Conservation (phyloP, 1,140 invertebrate species). For the Pogonognathellus flavescens region DNA sequence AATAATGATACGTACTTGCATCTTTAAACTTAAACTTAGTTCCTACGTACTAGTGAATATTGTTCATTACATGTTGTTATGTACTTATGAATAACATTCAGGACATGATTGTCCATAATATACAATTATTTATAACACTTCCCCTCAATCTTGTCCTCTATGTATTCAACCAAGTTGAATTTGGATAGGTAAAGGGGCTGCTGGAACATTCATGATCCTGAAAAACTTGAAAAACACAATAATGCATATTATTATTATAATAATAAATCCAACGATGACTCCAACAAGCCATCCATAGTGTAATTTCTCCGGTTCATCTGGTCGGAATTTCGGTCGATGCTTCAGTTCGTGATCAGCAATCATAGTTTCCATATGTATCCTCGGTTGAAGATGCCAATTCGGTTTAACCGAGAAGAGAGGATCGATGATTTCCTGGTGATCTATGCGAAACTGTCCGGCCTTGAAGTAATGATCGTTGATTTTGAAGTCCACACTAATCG, state of each 20-base stretch:
- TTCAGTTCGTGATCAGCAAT: background rate
- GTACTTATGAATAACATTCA: background rate
- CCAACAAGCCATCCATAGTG: background rate
- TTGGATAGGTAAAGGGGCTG: background rate
- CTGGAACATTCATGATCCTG: background rate
- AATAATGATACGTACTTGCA: too few species aligned
- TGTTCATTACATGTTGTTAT: too few species aligned
- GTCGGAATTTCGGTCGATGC: background rate
- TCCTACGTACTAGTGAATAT: too few species aligned
- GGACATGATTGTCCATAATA: background rate
- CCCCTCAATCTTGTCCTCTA: background rate
- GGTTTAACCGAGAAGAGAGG: slow-evolving; percentile 45
- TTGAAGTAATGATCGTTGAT: slow-evolving; percentile 58
- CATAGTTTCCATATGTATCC: background rate
- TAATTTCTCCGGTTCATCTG: background rate
- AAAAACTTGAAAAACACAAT: background rate
- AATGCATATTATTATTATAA: background rate
- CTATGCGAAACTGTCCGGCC: slow-evolving; percentile 1
- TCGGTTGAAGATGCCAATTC: slow-evolving; percentile 57
- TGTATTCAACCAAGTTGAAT: background rate
- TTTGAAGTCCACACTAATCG: slow-evolving; percentile 20
- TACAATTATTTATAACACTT: background rate
- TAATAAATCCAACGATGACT: background rate
- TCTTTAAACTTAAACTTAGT: too few species aligned
- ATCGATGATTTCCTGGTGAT: slow-evolving; percentile 39